Base-by-base conservation (phyloP, 2,113 vertebrate species). In the Aleadryas rufinucha region DNA sequence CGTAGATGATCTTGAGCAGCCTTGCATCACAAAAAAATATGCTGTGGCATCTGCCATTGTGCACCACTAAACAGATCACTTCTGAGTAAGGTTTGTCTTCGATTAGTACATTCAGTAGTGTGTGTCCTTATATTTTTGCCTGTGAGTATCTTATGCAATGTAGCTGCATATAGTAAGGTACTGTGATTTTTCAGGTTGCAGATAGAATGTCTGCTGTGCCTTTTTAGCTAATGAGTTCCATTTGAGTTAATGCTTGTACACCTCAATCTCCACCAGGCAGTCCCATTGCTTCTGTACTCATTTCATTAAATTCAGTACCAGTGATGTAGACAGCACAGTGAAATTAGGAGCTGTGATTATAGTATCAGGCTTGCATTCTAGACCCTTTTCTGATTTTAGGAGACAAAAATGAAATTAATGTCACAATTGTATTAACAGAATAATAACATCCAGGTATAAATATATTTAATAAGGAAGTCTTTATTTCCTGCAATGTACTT, bases 11-110 rank as follows among this genome's bases (percentile, higher is more conserved):
- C 94, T 96, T 97, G 97, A 95, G 95, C 96, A 97, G 93, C 71
- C 96, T 97, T 96, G 97, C 97, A 93, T 97, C 92, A 60, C 89
- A 86, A 95, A 97, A 95, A 96, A 98, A 97, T 97, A 97, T 97
- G 97, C 65, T 95, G 31, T 83, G 82, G 83, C 97, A 97, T 97
- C 96, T 98, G 97, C 92, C 89, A 90, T 96, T 87, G 96, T 89
- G 92, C 56, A 70, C 75, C 92, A 87, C 69, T 87, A 26, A 91
- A 87, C 75, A 90, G 75, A 95, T 97, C 75, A 79, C 35, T 95
- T 92, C 83, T 91, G 81, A 94, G 57, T 83, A 71, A 54, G 45
- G 41, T 47, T 94, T 61, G 68, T 69, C 56, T 91, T n/a, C 75
- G n/a, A 68, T 94, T 89, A 89, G 54, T 92, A 19, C 28, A 12